Base-by-base conservation (phyloP, 2,888 invertebrate genomes). In the Mongoloraphidia duomilia region DNA sequence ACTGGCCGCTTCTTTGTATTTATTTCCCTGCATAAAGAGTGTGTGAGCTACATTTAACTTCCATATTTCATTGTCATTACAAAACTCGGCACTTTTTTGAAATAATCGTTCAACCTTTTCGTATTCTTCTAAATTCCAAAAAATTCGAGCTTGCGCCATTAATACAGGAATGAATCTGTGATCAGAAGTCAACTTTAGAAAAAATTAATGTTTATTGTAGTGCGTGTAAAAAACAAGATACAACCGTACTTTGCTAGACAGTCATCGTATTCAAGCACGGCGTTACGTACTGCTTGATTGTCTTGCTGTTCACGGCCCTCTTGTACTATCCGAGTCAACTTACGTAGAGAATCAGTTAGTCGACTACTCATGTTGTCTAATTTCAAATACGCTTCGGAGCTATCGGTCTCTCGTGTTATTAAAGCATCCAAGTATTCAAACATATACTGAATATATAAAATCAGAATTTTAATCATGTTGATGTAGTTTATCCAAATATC, bases 81-180 rank as follows among this genome's bases (percentile, higher is more conserved):
- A 97, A 67, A 97, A 97, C 65, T 99, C 98, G 0, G 92, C 93
- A 50, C 94, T 94, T 65, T 95, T 93, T 35, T 92, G 80, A 65
- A 97, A 96, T 56, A 96, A 92, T 64, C 93, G 91, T 65, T 97
- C 96, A 2, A 98, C 96, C 63, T 95, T 92, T 2, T 81, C 76
- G 61, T 96, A 98, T 64, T 97, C 93, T 63, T 92, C 92, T 65
- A 88, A 77, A 56, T 97, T 93, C 97, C 98, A 98, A 63, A 92
- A 94, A 55, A 98, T 92, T 75, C 95, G 96, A 1, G 97, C 96
- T 67, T 98, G 93, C 0, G 95, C 93, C 97, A 99, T 97, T n/a
- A 97, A 75, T 1, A 96, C 93, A 0, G 98, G 97, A 52, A 98
- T 84, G 62, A 95, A 97, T 58, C 92, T 80, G 55, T 49, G 52